phyloP scores from a whole-genome alignment of 2,888 invertebrate genomes.

The Herminia tarsipennalis region DNA sequence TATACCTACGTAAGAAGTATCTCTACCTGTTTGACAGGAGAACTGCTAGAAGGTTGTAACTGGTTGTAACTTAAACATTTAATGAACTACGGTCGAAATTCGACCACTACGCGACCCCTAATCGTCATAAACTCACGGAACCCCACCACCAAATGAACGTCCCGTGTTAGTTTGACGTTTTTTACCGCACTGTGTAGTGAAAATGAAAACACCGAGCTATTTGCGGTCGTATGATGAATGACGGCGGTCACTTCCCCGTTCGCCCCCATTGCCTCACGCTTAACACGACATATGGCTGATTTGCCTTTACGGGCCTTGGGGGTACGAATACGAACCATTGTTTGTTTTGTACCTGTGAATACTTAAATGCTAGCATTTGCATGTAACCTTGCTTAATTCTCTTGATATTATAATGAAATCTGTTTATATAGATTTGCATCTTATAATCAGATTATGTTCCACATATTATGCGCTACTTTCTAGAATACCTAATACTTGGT shows the following conservation, averaged over 20 bases:
- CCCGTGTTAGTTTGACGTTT: constrained; percentile 47
- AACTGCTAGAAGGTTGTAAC: too few species aligned
- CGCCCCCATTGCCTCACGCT: constrained; percentile 58
- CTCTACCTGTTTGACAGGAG: too few species aligned
- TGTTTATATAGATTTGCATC: too few species aligned
- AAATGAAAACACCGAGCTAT: constrained; percentile 67
- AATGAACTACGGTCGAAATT: too few species aligned
- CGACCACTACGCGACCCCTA: too few species aligned
- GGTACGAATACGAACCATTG: constrained; percentile 52
- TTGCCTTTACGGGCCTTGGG: constrained; percentile 54
- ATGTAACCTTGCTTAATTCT: neutral
- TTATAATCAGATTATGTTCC: too few species aligned
- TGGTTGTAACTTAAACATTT: too few species aligned
- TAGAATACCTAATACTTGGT: too few species aligned
- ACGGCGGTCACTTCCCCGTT: constrained; percentile 69
- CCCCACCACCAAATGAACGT: constrained; percentile 30
- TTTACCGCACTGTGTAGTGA: constrained; percentile 54
- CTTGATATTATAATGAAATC: too few species aligned
- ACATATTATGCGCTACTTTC: too few species aligned
- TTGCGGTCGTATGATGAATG: constrained; percentile 76
- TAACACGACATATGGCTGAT: constrained; percentile 78
- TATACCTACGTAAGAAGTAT: too few species aligned
- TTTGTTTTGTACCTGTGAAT: constrained; percentile 60
- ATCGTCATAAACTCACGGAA: constrained; percentile 21
- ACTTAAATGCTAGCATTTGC: constrained; percentile 12